Evolutionary conservation across 2,888 invertebrate genomes (phyloP).

Genomic region (Mesoligia furuncula): DNA sequence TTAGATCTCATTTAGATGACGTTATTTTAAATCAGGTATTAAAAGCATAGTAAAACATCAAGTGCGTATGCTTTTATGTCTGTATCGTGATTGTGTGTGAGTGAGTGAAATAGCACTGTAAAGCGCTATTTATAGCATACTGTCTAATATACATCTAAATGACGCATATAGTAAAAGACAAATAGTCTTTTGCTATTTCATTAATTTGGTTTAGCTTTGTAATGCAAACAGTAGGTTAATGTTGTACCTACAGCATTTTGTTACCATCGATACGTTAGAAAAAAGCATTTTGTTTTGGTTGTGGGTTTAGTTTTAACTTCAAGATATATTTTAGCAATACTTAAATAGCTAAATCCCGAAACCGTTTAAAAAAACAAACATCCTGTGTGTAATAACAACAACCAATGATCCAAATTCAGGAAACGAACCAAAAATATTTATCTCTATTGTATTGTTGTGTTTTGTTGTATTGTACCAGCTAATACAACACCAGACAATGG

Average conservation of each 20-base stretch:
- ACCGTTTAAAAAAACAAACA: not conserved
- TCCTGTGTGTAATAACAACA: not conserved
- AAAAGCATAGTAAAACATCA: not conserved
- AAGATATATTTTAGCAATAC: not conserved
- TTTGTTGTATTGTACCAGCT: conserved; percentile 40
- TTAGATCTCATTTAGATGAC: no score
- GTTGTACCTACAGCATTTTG: not conserved
- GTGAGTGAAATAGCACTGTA: no score
- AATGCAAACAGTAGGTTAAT: not conserved
- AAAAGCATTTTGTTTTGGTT: not conserved
- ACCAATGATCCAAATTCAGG: conserved; percentile 13
- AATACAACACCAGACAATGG: conserved; percentile 60
- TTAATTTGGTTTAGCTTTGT: not conserved
- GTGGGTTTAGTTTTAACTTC: no score
- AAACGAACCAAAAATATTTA: conserved; percentile 48
- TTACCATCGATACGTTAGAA: not conserved
- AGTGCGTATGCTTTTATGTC: not conserved
- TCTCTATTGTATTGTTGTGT: conserved; percentile 19
- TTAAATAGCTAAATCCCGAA: not conserved
- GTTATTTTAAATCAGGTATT: not conserved
- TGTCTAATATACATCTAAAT: not conserved
- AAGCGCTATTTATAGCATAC: no score
- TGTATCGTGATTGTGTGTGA: no score
- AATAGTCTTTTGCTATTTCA: not conserved
- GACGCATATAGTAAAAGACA: not conserved